Base-by-base conservation (phyloP, 2,113 vertebrate genomes). In the Nothoprocta perdicaria region DNA sequence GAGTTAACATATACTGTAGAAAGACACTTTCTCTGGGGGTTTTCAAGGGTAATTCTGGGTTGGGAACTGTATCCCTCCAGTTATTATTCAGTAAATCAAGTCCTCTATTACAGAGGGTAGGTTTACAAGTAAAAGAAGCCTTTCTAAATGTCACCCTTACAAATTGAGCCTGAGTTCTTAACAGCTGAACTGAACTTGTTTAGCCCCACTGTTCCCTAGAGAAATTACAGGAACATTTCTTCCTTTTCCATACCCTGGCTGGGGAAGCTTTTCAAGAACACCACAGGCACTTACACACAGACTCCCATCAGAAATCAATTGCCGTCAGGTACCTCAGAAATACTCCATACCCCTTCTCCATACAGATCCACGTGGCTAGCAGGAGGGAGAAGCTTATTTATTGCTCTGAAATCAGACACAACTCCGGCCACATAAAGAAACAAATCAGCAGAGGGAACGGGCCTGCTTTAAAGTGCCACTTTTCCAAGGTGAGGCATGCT, bases 301-400 rank as follows among this genome's bases (percentile, higher is more conserved):
- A 75, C 67, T 95, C 38, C 65, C 46, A 92, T 9, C 18, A 66
- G 79, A 91, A 80, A 26, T 33, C 79, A 80, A 40, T 1, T 82
- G 61, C 38, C 46, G 43, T 65, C 65, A 80, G n/a, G 29, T 78
- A 46, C 27, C 87, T 80, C 27, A 76, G 87, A 88, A 80, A 72
- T 65, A 38, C 40, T 78, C 73, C 18, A 41, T n/a, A 8, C 17
- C 45, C 35, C 41, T 85, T 50, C 65, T 82, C 0, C 0, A 74
- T 83, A 38, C 35, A 92, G 69, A 86, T 31, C 52, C 84, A 81
- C 74, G 72, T 78, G 89, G 82, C 21, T 78, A 81, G 27, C 87
- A 94, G 73, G 61, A 93, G 69, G 67, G 53, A 89, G 65, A 52
- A 78, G 66, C 29, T 89, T 88, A 89, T 89, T 94, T 75, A 93